phyloP scores from a whole-genome alignment of 2,797 vertebrate species.

The Sebastes cheni region DNA sequence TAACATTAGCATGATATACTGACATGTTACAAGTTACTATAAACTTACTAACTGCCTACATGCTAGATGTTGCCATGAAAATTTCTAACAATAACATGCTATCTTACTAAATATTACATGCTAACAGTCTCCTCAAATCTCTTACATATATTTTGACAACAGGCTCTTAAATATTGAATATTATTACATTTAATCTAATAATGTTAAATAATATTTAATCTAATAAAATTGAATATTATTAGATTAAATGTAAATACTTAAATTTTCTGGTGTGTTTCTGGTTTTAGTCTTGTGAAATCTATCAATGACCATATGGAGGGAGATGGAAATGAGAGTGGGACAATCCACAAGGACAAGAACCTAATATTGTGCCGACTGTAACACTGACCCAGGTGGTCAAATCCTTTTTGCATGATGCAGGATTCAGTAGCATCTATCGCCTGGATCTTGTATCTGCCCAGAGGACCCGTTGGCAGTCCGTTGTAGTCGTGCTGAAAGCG shows the following conservation, averaged over 20 bases:
- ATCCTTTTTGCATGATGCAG: conserved; percentile 95
- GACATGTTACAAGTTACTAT: neutral
- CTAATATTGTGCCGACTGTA: conserved; percentile 11
- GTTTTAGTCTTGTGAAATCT: neutral
- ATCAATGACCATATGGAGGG: neutral
- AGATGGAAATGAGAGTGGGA: neutral
- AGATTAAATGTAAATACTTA: neutral
- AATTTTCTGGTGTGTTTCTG: neutral
- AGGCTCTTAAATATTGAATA: neutral
- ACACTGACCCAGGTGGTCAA: conserved; percentile 91
- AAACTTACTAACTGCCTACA: neutral
- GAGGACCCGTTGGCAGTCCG: conserved; percentile 87
- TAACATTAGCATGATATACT: neutral
- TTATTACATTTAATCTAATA: neutral
- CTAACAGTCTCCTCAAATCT: neutral
- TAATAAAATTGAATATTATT: neutral
- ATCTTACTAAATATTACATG: neutral
- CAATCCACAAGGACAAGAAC: conserved; percentile 4
- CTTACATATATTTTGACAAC: neutral
- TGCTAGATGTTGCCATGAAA: neutral
- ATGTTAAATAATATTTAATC: too few relatives aligned
- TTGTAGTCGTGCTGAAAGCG: conserved; percentile 95
- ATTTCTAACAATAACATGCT: neutral
- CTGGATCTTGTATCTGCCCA: conserved; percentile 90
- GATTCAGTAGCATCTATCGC: conserved; percentile 92